phyloP scores from a whole-genome alignment of 2,888 invertebrate genomes.

The Ischnus inquisitorius region DNA sequence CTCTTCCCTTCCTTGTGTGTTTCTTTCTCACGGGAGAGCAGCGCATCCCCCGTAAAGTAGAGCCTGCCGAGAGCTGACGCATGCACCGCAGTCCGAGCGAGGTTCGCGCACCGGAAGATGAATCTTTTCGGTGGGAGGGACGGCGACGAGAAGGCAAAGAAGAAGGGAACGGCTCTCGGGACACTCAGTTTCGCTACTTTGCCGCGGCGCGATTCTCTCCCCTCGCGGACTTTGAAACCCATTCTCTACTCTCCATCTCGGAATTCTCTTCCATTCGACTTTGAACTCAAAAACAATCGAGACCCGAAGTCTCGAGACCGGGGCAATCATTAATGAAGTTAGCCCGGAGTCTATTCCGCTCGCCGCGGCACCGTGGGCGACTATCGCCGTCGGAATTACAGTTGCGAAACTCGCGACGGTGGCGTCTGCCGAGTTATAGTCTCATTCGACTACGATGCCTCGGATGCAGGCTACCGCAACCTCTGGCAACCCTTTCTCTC shows the following conservation, averaged over 20 bases:
- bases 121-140: background rate
- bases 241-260: background rate
- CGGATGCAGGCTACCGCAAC: background rate
- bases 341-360: constrained; percentile 71
- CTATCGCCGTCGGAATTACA: constrained; percentile 80
- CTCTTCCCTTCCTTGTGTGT: constrained; percentile 21
- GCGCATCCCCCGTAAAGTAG: constrained; percentile 47
- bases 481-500: constrained; percentile 1
- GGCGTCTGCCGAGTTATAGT: constrained; percentile 55
- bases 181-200: constrained; percentile 6
- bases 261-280: constrained; percentile 18
- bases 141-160: too few species aligned
- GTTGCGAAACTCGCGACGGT: constrained; percentile 76
- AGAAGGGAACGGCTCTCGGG: background rate
- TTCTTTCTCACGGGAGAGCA: constrained; percentile 4
- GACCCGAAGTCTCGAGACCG: constrained; percentile 71
- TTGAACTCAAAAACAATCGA: constrained; percentile 74
- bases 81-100: constrained; percentile 32
- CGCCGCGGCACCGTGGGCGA: constrained; percentile 74
- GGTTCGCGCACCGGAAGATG: constrained; percentile 34
- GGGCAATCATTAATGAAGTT: constrained; percentile 79
- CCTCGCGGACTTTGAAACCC: background rate
- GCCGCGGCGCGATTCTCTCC: background rate
- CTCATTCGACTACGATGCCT: constrained; percentile 33
- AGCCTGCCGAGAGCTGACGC: constrained; percentile 24